These are phyloP conservation scores for Cygnus atratus DNA, from an alignment of 2,113 vertebrate species.

Conservation along the genomic window DNA sequence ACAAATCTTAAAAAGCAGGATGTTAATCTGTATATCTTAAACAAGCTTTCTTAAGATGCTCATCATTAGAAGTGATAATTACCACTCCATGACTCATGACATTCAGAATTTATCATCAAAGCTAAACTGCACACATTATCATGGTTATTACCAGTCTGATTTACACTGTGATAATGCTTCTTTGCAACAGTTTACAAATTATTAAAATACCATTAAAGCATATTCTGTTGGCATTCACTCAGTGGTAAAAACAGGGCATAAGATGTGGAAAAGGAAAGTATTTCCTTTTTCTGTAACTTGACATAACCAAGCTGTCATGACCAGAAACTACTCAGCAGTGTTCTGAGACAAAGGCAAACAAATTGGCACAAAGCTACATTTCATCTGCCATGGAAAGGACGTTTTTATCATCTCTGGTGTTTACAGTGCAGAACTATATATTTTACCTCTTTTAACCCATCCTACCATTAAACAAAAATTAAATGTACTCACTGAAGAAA, in stretches of 20 bases:
- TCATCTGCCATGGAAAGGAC: neutral
- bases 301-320: neutral
- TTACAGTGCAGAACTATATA: neutral
- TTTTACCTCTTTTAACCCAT: neutral
- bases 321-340: neutral
- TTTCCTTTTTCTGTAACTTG: neutral
- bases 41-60: neutral
- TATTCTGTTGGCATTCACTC: constrained; percentile 1
- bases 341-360: constrained; percentile 27
- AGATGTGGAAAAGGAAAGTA: neutral
- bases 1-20: neutral
- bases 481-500: neutral
- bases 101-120: neutral
- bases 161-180: neutral
- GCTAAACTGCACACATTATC: neutral
- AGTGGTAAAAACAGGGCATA: neutral
- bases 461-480: neutral
- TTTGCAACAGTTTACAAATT: constrained; percentile 9
- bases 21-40: neutral
- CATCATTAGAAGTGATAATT: neutral
- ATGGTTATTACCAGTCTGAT: neutral
- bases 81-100: neutral
- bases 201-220: constrained; percentile 9
- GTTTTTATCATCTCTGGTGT: neutral
- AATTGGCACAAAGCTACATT: constrained; percentile 15